Conservation (phyloP, 2,888 invertebrate genomes). For the Lasioglossum oenotherae region DNA sequence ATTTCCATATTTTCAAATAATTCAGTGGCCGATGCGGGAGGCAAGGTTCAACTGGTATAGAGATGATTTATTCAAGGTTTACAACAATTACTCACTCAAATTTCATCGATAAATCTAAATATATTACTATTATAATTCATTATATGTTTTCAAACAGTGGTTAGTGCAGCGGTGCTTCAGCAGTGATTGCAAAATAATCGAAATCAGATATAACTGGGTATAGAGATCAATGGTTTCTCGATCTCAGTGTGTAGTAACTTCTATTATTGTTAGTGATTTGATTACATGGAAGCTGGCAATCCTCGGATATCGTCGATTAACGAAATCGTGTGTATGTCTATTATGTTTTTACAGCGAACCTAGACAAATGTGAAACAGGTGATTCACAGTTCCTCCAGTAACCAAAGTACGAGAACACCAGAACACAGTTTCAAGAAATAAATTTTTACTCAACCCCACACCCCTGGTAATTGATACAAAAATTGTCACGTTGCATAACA, state of each 20-base stretch:
- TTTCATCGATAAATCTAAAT: background rate
- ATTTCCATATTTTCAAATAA: background rate
- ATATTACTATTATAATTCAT: background rate
- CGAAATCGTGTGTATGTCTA: no score
- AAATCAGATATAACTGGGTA: background rate
- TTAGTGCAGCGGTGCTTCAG: background rate
- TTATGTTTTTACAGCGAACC: no score
- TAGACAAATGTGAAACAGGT: no score
- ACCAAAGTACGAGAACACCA: background rate
- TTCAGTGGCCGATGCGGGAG: background rate
- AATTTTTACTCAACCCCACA: background rate
- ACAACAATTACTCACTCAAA: background rate
- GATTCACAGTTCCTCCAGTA: background rate
- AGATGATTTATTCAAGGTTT: background rate
- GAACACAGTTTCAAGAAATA: background rate
- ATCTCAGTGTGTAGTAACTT: no score
- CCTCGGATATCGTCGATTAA: no score
- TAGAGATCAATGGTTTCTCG: background rate
- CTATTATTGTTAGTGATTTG: no score
- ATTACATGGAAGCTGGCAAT: no score
- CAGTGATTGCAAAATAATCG: background rate
- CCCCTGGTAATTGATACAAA: background rate
- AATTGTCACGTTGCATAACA: background rate
- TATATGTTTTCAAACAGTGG: no score
- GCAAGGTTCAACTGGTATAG: background rate